Base-by-base conservation (phyloP, 2,888 invertebrate species). In the Hartigia nigra region DNA sequence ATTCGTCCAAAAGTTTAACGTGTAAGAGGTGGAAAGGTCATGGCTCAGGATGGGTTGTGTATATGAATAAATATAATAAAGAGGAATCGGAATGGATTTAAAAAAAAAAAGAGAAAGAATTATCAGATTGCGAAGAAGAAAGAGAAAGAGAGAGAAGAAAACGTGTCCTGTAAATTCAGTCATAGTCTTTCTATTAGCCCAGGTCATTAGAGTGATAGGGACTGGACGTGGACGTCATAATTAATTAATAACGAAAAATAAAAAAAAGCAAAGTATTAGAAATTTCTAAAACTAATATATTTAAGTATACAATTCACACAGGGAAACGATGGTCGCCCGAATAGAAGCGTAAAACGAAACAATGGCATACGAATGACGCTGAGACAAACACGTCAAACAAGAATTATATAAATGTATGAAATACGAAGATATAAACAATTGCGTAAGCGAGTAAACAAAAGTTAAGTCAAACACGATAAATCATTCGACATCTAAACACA, bases 141-240 rank as follows among this genome's bases (percentile, higher is more conserved):
- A 70, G 12, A 70, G 70, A 70, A 31, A 11, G 12, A 31, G 12
- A 75, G 37, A 69, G 34, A 31, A 75, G 23, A 39, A 5, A 55
- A 55, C 23, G 39, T 23, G 14, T 39, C 39, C 5, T 55, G 23
- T 23, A 39, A 36, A 69, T 35, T 70, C 34, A 75, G 36, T 34
- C 34, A 37, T 37, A 70, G 70, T 76, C 31, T 78, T 76, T 76
- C n/a, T 78, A 75, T 39, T 32, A 76, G 70, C n/a, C 70, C 78
- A 35, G 31, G 35, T 70, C 75, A 70, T 78, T 78, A 75, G 75
- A 78, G 35, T 70, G 75, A 75, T 78, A 70, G 39, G 75, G 39
- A 55, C 2, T 55, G 39, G n/a, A n/a, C 23, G 39, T 23, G 5
- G 39, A 55, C 39, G 39, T 55, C 39, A 23, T 55, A 55, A 55